These are phyloP conservation scores for Amblyraja radiata DNA, from an alignment of 2,797 vertebrate genomes.

Conservation along the genomic window DNA sequence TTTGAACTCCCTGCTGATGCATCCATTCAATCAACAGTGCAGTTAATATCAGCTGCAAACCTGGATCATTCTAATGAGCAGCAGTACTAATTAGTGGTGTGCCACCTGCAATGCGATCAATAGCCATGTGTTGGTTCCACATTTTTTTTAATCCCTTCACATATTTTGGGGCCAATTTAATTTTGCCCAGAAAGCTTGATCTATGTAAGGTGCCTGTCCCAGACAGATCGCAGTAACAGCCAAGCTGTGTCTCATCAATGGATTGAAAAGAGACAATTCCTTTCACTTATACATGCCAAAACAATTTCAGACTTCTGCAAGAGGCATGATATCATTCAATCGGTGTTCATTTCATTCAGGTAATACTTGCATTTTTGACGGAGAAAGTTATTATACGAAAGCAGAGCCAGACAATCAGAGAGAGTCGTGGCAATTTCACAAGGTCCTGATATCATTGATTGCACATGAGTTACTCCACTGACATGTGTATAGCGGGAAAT, in stretches of 20 bases:
- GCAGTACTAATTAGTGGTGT: too few species aligned
- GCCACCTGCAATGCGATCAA: too few species aligned
- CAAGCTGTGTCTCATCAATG: background rate
- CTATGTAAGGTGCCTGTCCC: background rate
- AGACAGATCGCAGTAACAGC: background rate
- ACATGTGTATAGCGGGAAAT: background rate
- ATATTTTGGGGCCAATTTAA: too few species aligned
- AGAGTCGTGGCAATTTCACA: background rate
- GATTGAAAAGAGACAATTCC: background rate
- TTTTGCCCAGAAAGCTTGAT: background rate
- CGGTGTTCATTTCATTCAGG: background rate
- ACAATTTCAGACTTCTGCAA: background rate
- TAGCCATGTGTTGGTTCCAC: too few species aligned
- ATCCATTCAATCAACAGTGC: too few species aligned
- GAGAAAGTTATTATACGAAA: background rate
- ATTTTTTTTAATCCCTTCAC: too few species aligned
- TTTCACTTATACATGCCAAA: background rate
- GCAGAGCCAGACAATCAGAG: background rate
- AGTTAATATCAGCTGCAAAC: too few species aligned
- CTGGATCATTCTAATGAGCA: too few species aligned
- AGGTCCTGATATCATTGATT: background rate
- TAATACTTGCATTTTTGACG: background rate
- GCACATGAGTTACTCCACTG: background rate
- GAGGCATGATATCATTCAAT: background rate
- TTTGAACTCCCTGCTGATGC: too few species aligned